These are phyloP conservation scores for Eupithecia subumbrata DNA, from an alignment of 2,888 invertebrate genomes.

Conservation along the genomic window DNA sequence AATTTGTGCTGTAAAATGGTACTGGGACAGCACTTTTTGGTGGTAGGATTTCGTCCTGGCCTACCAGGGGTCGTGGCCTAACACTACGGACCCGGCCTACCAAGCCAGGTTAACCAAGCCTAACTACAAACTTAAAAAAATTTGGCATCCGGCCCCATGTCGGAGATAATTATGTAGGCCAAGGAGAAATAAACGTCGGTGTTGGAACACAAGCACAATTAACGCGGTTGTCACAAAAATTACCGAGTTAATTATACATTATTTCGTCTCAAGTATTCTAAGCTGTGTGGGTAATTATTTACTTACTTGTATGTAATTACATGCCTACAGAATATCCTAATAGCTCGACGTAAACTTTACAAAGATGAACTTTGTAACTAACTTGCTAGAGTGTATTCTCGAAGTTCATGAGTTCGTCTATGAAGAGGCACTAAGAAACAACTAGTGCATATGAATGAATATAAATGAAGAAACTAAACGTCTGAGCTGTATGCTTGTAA, in stretches of 20 bases:
- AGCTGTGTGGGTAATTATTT: neutral
- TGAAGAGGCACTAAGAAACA: neutral
- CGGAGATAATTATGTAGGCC: neutral
- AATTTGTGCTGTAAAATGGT: too few species aligned
- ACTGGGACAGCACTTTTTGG: too few species aligned
- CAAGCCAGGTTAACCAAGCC: neutral
- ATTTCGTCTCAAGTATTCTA: neutral
- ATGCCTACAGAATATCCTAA: neutral
- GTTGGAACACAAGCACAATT: neutral
- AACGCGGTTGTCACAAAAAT: neutral
- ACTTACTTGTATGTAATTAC: conserved; percentile 1
- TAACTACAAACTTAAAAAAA: neutral
- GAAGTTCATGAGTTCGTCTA: neutral
- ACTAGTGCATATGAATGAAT: neutral
- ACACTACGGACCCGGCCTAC: too few species aligned
- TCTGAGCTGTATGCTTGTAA: conserved; percentile 3
- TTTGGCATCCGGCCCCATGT: neutral
- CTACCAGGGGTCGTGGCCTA: too few species aligned
- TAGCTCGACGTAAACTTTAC: conserved; percentile 13
- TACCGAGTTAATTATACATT: neutral
- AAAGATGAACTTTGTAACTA: conserved; percentile 3
- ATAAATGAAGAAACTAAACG: neutral
- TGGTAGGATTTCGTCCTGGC: too few species aligned
- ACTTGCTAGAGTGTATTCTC: neutral
- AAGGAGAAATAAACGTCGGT: neutral